phyloP scores from a whole-genome alignment of 2,888 invertebrate species.

The Encarsia formosa region DNA sequence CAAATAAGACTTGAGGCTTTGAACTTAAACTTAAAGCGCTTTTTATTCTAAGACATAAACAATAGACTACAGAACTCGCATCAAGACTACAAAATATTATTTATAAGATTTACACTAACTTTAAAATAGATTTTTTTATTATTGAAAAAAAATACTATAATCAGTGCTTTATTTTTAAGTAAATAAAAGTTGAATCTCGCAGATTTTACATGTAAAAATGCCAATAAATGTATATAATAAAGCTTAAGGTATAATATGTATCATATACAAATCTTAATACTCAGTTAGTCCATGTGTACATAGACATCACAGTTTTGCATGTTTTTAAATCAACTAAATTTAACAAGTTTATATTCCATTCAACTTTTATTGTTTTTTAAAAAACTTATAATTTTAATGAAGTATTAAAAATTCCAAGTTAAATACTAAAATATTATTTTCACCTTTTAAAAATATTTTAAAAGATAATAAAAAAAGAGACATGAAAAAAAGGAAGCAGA shows the following conservation, averaged over 20 bases:
- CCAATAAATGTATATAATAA: slow-evolving; percentile 24
- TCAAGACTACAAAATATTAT: slow-evolving; percentile 21
- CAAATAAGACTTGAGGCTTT: slow-evolving; percentile 6
- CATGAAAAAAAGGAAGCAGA: not conserved
- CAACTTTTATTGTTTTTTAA: not conserved
- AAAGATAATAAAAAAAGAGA: not conserved
- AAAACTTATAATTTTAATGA: not conserved
- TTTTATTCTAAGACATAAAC: slow-evolving; percentile 12
- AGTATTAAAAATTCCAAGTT: not conserved
- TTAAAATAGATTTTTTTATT: not conserved
- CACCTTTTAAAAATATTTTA: not conserved
- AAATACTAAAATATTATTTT: not conserved
- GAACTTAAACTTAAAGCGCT: slow-evolving; percentile 14
- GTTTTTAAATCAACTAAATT: slow-evolving; percentile 10
- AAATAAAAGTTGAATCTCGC: not conserved
- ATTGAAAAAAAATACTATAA: not conserved
- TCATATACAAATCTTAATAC: slow-evolving; percentile 20
- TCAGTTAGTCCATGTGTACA: slow-evolving; percentile 13
- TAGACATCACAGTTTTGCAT: slow-evolving; percentile 10
- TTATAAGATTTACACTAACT: not conserved
- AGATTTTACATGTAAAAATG: slow-evolving; percentile 11
- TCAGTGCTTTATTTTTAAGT: not conserved
- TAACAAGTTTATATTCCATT: slow-evolving; percentile 5
- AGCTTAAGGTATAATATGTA: slow-evolving; percentile 21
- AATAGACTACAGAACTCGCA: slow-evolving; percentile 15